phyloP scores from a whole-genome alignment of 2,113 vertebrate genomes.

The Oncorhynchus gorbuscha region DNA sequence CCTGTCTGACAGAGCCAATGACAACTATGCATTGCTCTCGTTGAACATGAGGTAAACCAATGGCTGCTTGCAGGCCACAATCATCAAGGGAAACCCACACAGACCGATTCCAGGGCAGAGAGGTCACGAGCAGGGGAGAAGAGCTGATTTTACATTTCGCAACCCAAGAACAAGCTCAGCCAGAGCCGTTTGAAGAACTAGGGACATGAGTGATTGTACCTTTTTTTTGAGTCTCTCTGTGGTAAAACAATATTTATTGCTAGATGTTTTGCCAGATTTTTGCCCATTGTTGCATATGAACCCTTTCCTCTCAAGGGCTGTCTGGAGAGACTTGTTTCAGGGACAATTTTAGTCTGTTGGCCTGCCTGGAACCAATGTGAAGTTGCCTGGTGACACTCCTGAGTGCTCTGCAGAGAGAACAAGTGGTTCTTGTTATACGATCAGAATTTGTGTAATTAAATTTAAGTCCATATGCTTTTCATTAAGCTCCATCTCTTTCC shows the following conservation, averaged over 20 bases:
- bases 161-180: not conserved
- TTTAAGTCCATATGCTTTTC: conserved; percentile 65
- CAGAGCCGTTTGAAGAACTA: no score
- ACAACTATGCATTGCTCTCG: not conserved
- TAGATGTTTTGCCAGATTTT: no score
- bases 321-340: no score
- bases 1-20: not conserved
- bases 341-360: not conserved
- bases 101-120: not conserved
- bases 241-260: no score
- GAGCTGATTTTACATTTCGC: not conserved
- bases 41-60: not conserved
- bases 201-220: no score
- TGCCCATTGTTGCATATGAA: no score
- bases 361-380: not conserved
- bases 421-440: conserved; percentile 64
- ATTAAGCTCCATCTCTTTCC: conserved; percentile 46
- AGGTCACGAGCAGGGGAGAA: not conserved
- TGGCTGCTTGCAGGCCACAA: not conserved
- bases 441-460: conserved; percentile 62
- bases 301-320: no score
- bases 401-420: conserved; percentile 36
- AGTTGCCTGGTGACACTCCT: not conserved
- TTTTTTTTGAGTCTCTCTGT: no score
- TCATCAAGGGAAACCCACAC: not conserved